Evolutionary conservation across 2,797 vertebrate species (phyloP).

Genomic region (Kryptolebias ocellatus): DNA sequence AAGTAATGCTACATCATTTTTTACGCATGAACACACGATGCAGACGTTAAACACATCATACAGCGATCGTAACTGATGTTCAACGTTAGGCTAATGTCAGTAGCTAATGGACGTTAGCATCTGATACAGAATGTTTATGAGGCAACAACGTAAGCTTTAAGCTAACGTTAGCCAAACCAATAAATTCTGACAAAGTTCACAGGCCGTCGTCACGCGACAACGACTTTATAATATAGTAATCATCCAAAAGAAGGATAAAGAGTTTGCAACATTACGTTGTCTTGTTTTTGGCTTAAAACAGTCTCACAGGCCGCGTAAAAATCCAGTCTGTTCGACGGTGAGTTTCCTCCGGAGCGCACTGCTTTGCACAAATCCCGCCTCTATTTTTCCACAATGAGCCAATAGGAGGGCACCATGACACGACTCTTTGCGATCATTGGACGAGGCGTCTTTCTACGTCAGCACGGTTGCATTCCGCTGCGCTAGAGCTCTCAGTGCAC

Average conservation of each 20-base stretch:
- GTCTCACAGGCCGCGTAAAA: slow-evolving; percentile 60
- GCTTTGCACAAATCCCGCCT: slow-evolving; percentile 50
- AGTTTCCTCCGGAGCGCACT: slow-evolving; percentile 19
- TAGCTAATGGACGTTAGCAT: slow-evolving; percentile 48
- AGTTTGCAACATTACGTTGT: slow-evolving; percentile 35
- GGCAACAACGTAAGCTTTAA: slow-evolving; percentile 31
- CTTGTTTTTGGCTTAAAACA: slow-evolving; percentile 27
- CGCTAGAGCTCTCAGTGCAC: not conserved
- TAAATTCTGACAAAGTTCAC: slow-evolving; percentile 30
- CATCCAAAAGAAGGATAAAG: slow-evolving; percentile 7
- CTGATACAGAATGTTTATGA: slow-evolving; percentile 41
- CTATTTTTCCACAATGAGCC: slow-evolving; percentile 26
- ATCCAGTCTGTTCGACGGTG: slow-evolving; percentile 37
- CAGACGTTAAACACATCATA: not conserved
- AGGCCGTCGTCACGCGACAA: slow-evolving; percentile 22
- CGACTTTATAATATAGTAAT: slow-evolving; percentile 21
- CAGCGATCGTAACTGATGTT: slow-evolving; percentile 8
- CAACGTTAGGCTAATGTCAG: slow-evolving; percentile 22
- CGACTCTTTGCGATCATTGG: slow-evolving; percentile 45
- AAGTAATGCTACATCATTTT: not conserved
- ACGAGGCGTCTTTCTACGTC: slow-evolving; percentile 1
- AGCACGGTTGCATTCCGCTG: not conserved
- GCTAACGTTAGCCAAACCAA: slow-evolving; percentile 18
- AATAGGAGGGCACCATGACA: slow-evolving; percentile 35
- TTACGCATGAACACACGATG: not conserved